Conservation (phyloP, 2,888 invertebrate species). For the Anodontia alba region DNA sequence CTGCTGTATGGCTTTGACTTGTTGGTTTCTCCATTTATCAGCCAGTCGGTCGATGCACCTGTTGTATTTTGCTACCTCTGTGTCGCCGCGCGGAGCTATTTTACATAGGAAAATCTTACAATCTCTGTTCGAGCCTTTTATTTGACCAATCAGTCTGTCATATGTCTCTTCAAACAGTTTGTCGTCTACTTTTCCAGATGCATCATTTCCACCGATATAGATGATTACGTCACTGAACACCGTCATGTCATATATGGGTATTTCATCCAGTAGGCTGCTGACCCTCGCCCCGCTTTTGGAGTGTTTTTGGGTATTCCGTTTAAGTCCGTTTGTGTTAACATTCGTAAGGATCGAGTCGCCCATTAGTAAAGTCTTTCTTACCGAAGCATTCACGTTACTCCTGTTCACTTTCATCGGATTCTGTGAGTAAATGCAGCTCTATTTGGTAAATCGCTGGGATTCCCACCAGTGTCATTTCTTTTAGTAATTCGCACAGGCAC, state of each 20-base stretch:
- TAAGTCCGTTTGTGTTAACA: background rate
- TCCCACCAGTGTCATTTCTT: too few relatives aligned
- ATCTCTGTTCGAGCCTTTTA: background rate
- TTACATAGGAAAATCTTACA: background rate
- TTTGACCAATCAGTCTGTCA: background rate
- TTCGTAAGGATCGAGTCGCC: background rate
- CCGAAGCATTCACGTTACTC: background rate
- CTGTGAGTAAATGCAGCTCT: too few relatives aligned
- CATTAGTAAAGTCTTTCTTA: background rate
- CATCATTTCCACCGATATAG: background rate
- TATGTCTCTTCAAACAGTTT: background rate
- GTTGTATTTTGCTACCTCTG: background rate
- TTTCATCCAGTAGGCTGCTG: background rate
- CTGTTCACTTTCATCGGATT: too few relatives aligned
- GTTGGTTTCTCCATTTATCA: background rate
- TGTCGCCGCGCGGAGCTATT: background rate
- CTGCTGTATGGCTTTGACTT: background rate
- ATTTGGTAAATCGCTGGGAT: too few relatives aligned
- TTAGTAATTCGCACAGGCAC: too few relatives aligned
- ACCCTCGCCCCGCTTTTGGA: background rate
- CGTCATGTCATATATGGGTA: background rate
- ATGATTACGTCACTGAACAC: background rate
- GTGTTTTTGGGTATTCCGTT: background rate
- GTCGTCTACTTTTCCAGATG: background rate
- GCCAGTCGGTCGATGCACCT: background rate